Base-by-base conservation (phyloP, 2,113 vertebrate genomes). In the Macquaria australasica region DNA sequence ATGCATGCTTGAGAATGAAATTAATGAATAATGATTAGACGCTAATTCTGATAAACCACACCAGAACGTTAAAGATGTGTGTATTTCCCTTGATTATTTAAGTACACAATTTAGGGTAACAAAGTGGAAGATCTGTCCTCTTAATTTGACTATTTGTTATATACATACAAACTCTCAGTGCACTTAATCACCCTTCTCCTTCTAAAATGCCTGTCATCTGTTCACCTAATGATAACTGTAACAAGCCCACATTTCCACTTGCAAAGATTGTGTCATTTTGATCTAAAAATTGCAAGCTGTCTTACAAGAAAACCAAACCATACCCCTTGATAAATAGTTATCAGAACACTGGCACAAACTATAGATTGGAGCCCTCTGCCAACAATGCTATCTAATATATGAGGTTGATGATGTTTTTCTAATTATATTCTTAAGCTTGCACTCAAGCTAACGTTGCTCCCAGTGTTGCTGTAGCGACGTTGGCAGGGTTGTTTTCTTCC, bases 341-440 rank as follows among this genome's bases (percentile, higher is more conserved):
- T 88, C 83, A 86, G 60, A 83, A 79, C 74, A 64, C 41, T 71
- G 58, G 51, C 73, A 85, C 69, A 69, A 73, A 74, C 62, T 71
- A 37, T 71, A 80, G 76, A 75, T 66, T 31, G n/a, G 66, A 78
- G 77, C 43, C 21, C 15, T 2, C n/a, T 77, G 84, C 89, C 84
- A 88, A 90, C 80, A 89, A 84, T 63, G 69, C 87, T 79, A 87
- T 91, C 87, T 83, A 79, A 92, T 87, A 82, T 72, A 86, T 77
- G 55, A 87, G 63, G 50, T 60, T 87, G 81, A 71, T 80, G 83
- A 86, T 87, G 83, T 87, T 92, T 88, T 84, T 75, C 85, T 90
- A 87, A 89, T 90, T 91, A 82, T 84, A 76, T 88, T 85, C 48
- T 64, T 70, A 80, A 81, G 48, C 77, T 81, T 55, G 41, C 76